phyloP scores from a whole-genome alignment of 53 echinoderm and acorn worm species.

The Holothuria leucospilota region DNA sequence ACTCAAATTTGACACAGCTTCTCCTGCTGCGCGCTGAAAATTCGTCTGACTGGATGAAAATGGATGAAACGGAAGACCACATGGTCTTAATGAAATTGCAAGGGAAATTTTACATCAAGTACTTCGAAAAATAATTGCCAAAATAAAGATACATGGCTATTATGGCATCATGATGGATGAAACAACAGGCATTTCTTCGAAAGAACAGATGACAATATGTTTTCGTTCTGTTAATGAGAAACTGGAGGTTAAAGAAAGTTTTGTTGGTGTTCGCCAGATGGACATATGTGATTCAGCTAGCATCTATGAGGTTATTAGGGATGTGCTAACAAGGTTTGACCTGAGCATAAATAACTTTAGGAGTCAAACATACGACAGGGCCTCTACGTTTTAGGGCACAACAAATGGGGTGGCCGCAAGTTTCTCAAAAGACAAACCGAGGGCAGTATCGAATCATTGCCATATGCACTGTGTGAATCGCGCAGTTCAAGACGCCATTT shows the following conservation, averaged over 20 bases:
- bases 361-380: neutral
- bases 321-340: neutral
- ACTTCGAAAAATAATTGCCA: neutral
- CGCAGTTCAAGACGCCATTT: no score
- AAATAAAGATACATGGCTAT: neutral
- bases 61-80: neutral
- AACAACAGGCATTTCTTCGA: neutral
- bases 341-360: neutral
- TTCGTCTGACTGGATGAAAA: neutral
- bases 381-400: neutral
- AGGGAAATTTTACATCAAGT: neutral
- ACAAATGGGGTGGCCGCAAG: neutral
- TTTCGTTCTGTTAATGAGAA: neutral
- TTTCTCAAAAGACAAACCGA: no score
- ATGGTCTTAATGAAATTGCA: neutral
- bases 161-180: constrained; percentile 1
- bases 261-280: neutral
- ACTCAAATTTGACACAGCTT: constrained; percentile 4
- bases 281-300: constrained; percentile 2
- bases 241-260: neutral
- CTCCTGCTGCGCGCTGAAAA: neutral
- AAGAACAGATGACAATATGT: neutral
- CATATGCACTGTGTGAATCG: no score
- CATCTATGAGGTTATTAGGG: neutral
- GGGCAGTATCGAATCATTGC: no score